Percentiles rank a stretch among this genome's conserved stretches.
phyloP scores from a whole-genome alignment of 2,113 vertebrate genomes.

The Promerops cafer region DNA sequence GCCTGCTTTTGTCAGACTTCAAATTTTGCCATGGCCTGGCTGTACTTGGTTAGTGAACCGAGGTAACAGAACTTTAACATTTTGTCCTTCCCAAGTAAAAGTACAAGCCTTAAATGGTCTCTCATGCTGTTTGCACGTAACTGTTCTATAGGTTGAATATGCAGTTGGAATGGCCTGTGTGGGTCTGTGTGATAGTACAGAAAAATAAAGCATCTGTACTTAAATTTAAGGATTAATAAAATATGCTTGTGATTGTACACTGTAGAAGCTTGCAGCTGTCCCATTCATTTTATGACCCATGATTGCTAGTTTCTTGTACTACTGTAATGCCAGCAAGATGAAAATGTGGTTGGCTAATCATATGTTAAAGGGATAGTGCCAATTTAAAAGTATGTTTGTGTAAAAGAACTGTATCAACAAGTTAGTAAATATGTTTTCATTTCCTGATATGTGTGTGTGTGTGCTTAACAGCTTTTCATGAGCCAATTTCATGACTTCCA shows the following conservation, averaged over 20 bases:
- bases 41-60: neutral
- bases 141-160: neutral
- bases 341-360: neutral
- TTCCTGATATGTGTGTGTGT: neutral
- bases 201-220: neutral
- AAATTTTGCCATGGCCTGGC: neutral
- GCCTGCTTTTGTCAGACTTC: neutral
- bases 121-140: neutral
- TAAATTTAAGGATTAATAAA: neutral
- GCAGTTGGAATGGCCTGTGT: neutral
- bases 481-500: neutral
- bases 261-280: neutral
- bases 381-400: neutral
- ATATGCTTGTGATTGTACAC: neutral
- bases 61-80: neutral
- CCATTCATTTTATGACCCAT: neutral
- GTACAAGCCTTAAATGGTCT: neutral
- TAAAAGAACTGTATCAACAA: neutral
- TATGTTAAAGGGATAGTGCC: neutral
- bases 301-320: neutral
- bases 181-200: neutral
- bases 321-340: neutral
- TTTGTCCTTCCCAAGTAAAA: neutral
- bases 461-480: neutral
- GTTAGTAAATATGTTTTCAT: neutral